Percentiles rank a stretch among this genome's conserved stretches.
Evolutionary conservation across 2,113 vertebrate genomes (phyloP).

Genomic region (Sitta europaea): DNA sequence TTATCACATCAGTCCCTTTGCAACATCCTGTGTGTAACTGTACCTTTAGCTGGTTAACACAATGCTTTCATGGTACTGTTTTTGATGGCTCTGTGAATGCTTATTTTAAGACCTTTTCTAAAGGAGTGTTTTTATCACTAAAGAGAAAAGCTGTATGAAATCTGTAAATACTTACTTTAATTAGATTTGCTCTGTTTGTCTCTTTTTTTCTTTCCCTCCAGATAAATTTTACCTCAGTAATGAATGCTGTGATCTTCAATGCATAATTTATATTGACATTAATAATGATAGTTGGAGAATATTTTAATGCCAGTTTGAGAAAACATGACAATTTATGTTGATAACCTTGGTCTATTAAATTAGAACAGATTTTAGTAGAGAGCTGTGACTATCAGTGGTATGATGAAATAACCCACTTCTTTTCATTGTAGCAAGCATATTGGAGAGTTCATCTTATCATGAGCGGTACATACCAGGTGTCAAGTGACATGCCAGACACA

Average conservation of each 20-base stretch:
- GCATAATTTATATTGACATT: conserved; percentile 57
- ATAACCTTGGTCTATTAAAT: conserved; percentile 3
- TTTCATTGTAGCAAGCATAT: not conserved
- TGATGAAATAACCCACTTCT: conserved; percentile 30
- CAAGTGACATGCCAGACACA: conserved; percentile 26
- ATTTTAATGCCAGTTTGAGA: conserved; percentile 45
- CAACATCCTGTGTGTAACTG: not conserved
- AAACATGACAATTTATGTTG: conserved; percentile 15
- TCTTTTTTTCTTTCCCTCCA: not conserved
- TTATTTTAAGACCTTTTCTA: not conserved
- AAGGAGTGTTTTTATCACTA: not conserved
- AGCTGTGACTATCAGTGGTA: not conserved
- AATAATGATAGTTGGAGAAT: conserved; percentile 16
- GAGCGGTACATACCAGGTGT: conserved; percentile 8
- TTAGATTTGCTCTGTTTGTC: not conserved
- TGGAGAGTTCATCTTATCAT: conserved; percentile 16
- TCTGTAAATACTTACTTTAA: not conserved
- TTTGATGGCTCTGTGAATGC: not conserved
- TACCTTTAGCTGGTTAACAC: not conserved
- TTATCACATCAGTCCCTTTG: not conserved
- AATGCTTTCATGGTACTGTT: not conserved
- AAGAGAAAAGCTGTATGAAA: not conserved
- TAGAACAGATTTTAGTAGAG: not conserved
- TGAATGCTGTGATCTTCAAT: conserved; percentile 7
- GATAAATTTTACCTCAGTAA: conserved; percentile 13